Percentiles rank a stretch among this genome's conserved stretches.
phyloP scores from a whole-genome alignment of 64 coral and sea anemone genomes.

The Dendronephthya gigantea region DNA sequence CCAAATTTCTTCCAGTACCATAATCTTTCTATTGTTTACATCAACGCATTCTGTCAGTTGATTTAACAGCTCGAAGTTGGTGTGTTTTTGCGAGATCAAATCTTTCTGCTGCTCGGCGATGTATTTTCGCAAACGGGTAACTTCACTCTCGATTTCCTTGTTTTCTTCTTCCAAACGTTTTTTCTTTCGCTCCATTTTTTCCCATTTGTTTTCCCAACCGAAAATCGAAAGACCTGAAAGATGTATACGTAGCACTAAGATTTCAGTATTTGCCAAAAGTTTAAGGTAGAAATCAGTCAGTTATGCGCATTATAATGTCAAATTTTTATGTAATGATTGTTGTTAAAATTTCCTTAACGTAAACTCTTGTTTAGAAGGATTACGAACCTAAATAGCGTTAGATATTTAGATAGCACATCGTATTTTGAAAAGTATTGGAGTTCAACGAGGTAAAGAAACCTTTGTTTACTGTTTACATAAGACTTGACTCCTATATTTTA shows the following conservation, averaged over 20 bases:
- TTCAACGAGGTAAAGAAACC: no score
- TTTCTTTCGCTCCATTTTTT: slow-evolving; percentile 8
- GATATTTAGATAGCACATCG: no score
- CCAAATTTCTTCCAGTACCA: slow-evolving; percentile 13
- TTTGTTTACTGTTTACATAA: no score
- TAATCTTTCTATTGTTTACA: slow-evolving; percentile 10
- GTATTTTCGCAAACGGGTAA: neutral
- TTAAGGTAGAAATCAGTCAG: no score
- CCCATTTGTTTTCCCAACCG: slow-evolving; percentile 18
- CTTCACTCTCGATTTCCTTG: neutral
- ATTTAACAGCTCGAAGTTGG: neutral
- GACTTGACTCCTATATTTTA: no score
- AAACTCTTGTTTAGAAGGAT: no score
- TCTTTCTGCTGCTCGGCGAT: neutral
- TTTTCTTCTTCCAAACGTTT: slow-evolving; percentile 14
- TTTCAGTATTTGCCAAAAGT: no score
- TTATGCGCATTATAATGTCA: no score
- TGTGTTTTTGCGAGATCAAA: neutral
- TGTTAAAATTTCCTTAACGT: no score
- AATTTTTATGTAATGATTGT: no score
- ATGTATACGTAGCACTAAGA: neutral
- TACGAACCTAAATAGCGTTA: no score
- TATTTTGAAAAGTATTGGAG: neutral
- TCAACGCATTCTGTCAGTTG: neutral
- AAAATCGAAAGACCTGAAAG: neutral